phyloP scores from a whole-genome alignment of 2,888 invertebrate species.

The Pseudeuparius sepicola region DNA sequence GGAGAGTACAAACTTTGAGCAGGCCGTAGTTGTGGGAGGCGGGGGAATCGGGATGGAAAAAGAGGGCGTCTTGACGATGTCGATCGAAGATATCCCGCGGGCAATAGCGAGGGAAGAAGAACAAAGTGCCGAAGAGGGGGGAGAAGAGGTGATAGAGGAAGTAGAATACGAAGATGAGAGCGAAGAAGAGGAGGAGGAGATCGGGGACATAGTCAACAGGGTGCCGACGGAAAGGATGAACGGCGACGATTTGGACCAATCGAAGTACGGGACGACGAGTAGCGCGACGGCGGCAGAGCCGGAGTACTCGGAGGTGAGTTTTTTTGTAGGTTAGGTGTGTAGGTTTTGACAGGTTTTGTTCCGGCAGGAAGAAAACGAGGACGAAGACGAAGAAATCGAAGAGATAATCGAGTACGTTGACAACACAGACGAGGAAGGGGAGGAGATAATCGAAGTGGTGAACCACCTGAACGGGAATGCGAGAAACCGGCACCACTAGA shows the following conservation, averaged over 20 bases:
- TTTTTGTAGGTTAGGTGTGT: too few relatives aligned
- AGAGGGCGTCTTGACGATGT: too few relatives aligned
- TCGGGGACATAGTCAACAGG: conserved; percentile 12
- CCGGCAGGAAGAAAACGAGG: conserved; percentile 17
- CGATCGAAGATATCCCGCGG: too few relatives aligned
- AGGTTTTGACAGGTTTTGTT: too few relatives aligned
- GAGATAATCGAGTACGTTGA: conserved; percentile 24
- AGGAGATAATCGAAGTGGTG: conserved; percentile 25
- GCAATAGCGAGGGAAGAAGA: too few relatives aligned
- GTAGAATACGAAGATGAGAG: conserved; percentile 15
- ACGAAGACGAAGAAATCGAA: conserved; percentile 24
- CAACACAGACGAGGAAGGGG: conserved; percentile 24
- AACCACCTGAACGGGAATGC: too few relatives aligned
- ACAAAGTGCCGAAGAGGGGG: too few relatives aligned
- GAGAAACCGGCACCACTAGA: too few relatives aligned
- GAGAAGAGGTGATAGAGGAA: conserved; percentile 19
- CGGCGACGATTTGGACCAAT: conserved; percentile 26
- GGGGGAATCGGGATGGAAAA: too few relatives aligned
- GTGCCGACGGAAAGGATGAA: conserved; percentile 11
- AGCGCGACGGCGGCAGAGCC: conserved; percentile 41
- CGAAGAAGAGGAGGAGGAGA: conserved; percentile 15
- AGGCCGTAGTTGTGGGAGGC: too few relatives aligned
- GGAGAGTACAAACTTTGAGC: too few relatives aligned
- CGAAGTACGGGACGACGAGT: conserved; percentile 48
- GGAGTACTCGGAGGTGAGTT: conserved; percentile 30